These are phyloP conservation scores for Podilymbus podiceps DNA, from an alignment of 2,113 vertebrate species.

Conservation along the genomic window DNA sequence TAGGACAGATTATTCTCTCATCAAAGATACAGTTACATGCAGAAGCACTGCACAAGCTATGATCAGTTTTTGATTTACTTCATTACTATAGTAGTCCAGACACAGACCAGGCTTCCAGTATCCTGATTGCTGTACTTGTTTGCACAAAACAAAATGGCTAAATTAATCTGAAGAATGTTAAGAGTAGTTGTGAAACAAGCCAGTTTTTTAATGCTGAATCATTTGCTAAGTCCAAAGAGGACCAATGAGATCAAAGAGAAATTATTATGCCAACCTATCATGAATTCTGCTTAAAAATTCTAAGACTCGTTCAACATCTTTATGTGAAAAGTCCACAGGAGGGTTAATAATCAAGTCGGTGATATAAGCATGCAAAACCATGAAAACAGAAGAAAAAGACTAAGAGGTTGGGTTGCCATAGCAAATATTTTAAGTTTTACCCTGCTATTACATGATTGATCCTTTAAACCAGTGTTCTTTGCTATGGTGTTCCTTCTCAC, in stretches of 20 bases:
- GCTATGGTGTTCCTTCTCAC: neutral
- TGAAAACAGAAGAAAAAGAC: neutral
- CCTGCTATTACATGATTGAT: neutral
- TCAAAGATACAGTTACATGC: neutral
- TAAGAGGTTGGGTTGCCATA: neutral
- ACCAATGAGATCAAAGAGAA: neutral
- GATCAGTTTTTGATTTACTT: neutral
- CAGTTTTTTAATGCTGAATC: neutral
- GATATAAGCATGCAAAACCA: neutral
- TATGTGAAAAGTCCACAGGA: neutral
- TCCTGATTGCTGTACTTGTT: neutral
- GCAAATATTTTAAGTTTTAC: neutral
- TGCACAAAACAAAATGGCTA: neutral
- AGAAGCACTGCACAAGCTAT: neutral
- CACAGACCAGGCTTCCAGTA: neutral
- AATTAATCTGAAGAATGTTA: neutral
- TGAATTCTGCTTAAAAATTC: neutral
- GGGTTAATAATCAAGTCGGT: neutral
- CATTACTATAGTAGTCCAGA: neutral
- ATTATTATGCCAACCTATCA: neutral
- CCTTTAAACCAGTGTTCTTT: neutral
- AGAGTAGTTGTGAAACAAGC: rapidly evolving
- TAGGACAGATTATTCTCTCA: neutral
- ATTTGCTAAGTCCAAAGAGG: neutral
- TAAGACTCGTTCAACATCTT: neutral